Evolutionary conservation across 2,888 invertebrate species (phyloP).

Genomic region (Agrotis clavis): DNA sequence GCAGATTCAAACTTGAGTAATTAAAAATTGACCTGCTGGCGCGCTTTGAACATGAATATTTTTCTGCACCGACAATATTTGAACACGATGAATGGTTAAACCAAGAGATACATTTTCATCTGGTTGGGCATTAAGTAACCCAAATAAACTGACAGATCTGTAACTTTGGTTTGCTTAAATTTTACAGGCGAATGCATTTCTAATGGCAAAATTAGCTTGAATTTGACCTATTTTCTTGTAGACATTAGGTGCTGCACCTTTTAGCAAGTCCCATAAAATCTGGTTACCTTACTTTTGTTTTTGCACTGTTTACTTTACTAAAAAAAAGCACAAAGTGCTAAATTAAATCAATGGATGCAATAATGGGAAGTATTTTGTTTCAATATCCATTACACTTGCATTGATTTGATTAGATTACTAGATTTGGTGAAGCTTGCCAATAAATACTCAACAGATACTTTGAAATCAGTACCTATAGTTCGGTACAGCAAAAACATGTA

Average conservation of each 20-base stretch:
- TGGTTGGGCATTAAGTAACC: slow-evolving; percentile 38
- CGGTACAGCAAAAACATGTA: slow-evolving; percentile 21
- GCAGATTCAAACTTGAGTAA: slow-evolving; percentile 22
- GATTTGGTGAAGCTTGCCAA: slow-evolving; percentile 1
- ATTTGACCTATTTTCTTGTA: slow-evolving; percentile 31
- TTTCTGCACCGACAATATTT: background rate
- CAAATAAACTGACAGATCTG: slow-evolving; percentile 32
- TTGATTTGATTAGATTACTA: slow-evolving; percentile 13
- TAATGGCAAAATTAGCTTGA: slow-evolving; percentile 28
- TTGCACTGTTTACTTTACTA: background rate
- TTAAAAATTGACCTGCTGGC: slow-evolving; percentile 20
- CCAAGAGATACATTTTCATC: slow-evolving; percentile 1
- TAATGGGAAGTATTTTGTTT: slow-evolving; percentile 6
- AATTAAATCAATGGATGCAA: slow-evolving; percentile 19
- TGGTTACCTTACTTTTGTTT: slow-evolving; percentile 15
- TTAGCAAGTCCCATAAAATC: background rate
- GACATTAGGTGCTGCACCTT: background rate
- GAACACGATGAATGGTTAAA: background rate
- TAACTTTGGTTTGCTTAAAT: slow-evolving; percentile 32
- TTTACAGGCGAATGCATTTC: slow-evolving; percentile 49
- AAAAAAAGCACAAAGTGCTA: background rate
- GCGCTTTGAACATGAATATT: background rate
- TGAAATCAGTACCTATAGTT: slow-evolving; percentile 6
- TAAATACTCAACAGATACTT: slow-evolving; percentile 16
- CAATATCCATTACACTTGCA: background rate